Evolutionary conservation across 2,113 vertebrate genomes (phyloP).

Genomic region (Lutjanus erythropterus): DNA sequence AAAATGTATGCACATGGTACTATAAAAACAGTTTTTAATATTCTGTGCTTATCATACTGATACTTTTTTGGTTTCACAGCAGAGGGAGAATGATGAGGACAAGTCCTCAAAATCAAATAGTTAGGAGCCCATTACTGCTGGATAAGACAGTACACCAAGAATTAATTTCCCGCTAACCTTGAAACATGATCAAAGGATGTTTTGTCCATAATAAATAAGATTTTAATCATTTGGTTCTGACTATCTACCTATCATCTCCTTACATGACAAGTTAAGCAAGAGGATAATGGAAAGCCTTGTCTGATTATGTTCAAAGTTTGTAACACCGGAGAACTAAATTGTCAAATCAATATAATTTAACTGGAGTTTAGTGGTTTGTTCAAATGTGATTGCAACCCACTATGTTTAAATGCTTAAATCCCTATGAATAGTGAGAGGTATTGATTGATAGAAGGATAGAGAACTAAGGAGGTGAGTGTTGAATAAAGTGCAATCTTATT

Average conservation of each 20-base stretch:
- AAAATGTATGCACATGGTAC: background rate
- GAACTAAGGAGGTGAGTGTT: background rate
- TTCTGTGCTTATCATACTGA: background rate
- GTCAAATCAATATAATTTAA: background rate
- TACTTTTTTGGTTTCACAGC: background rate
- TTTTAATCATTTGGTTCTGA: conserved; percentile 6
- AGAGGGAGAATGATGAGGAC: conserved; percentile 18
- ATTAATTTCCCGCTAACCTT: conserved; percentile 31
- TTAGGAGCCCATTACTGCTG: conserved; percentile 17
- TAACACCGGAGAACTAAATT: background rate
- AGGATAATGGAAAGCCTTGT: background rate
- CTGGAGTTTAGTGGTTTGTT: background rate
- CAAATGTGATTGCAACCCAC: conserved; percentile 1
- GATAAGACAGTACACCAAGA: conserved; percentile 13
- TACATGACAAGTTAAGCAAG: background rate
- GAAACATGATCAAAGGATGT: conserved; percentile 35
- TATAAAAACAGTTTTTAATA: conserved; percentile 16
- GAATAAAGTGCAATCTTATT: background rate
- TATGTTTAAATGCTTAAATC: background rate
- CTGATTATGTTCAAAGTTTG: conserved; percentile 4
- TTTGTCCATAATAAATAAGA: conserved; percentile 28
- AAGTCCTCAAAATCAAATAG: conserved; percentile 37
- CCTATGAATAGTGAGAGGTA: background rate
- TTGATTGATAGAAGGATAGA: background rate
- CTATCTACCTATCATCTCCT: background rate